phyloP scores from a whole-genome alignment of 1,140 invertebrate genomes.

The Caenorhabditis latens region DNA sequence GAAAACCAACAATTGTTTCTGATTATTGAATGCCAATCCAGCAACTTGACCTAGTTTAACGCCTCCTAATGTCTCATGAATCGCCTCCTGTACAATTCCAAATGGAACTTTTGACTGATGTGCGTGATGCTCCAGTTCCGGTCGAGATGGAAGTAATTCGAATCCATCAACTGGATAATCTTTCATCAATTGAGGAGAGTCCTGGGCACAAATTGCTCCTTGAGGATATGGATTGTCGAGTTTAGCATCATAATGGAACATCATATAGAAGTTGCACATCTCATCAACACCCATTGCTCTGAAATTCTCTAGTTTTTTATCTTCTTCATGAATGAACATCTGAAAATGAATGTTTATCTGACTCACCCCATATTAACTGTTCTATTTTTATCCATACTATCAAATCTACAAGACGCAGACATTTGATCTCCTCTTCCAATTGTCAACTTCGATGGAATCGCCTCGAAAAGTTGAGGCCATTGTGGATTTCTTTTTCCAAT shows the following conservation, averaged over 20 bases:
- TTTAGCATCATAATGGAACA: constrained; percentile 76
- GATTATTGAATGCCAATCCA: constrained; percentile 73
- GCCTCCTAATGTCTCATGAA: constrained; percentile 66
- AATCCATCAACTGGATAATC: constrained; percentile 74
- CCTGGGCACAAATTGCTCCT: constrained; percentile 70
- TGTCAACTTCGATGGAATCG: constrained; percentile 60
- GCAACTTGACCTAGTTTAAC: constrained; percentile 72
- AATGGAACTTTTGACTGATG: constrained; percentile 73
- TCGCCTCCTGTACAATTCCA: constrained; percentile 71
- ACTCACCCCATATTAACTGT: constrained; percentile 72
- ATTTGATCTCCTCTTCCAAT: constrained; percentile 75
- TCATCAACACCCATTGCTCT: constrained; percentile 74
- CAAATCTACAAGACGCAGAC: constrained; percentile 75
- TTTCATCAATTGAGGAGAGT: constrained; percentile 38
- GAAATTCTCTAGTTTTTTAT: constrained; percentile 53
- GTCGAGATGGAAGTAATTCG: constrained; percentile 72
- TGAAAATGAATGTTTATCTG: neutral
- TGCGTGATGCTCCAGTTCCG: constrained; percentile 75
- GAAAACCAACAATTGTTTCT: constrained; percentile 86
- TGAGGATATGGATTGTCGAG: constrained; percentile 74
- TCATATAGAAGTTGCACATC: constrained; percentile 78
- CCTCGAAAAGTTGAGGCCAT: constrained; percentile 78
- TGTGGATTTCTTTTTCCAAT: constrained; percentile 78
- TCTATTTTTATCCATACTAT: constrained; percentile 73
- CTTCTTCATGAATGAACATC: too few relatives aligned